Base-by-base conservation (phyloP, 30 jellyfish, hydroid and myxozoan species). In the Pseudorhiza aurosa region DNA sequence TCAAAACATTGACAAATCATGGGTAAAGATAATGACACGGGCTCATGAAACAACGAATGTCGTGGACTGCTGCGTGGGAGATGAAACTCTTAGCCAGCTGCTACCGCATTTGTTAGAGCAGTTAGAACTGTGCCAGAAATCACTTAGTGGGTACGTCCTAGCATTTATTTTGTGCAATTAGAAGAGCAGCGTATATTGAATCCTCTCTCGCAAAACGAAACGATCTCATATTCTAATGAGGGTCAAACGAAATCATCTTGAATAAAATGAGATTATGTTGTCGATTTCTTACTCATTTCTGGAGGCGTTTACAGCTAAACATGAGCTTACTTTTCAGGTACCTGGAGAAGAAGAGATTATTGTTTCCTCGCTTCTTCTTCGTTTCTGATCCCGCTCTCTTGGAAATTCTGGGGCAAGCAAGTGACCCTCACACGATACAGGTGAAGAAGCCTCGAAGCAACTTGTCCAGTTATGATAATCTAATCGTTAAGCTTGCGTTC, bases 11-110 rank as follows among this genome's bases (percentile, higher is more conserved):
- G 99, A 93, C 81, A 93, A 93, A 46, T 93, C 99, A 2, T 93
- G 99, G 99, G 99, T 87, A 83, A 93, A 93, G 86, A 93, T 93
- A 58, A 93, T 93, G 99, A 83, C 97, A 3, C 79, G 97, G 25
- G 99, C 99, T 1, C 99, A 93, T 62, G 99, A 87, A 45, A 73
- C 96, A 32, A 75, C 99, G 2, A 93, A 74, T 76, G 99, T 93
- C 51, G 97, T 93, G 22, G 95, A 81, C 36, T 93, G 99, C 83
- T 93, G 99, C 68, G 99, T 93, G 17, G 99, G 99, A 37, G 99
- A 93, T 68, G 99, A 93, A 50, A 93, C 99, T 40, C 75, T 93
- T 84, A 89, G 99, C 9, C 99, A 93, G 64, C 32, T 93, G 28
- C 67, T 93, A 39, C 99, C 99, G 30, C 99, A 93, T 47, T 56